These are phyloP conservation scores for Mus musculus DNA, from an alignment of 2,113 vertebrate genomes.

Conservation along the genomic window DNA sequence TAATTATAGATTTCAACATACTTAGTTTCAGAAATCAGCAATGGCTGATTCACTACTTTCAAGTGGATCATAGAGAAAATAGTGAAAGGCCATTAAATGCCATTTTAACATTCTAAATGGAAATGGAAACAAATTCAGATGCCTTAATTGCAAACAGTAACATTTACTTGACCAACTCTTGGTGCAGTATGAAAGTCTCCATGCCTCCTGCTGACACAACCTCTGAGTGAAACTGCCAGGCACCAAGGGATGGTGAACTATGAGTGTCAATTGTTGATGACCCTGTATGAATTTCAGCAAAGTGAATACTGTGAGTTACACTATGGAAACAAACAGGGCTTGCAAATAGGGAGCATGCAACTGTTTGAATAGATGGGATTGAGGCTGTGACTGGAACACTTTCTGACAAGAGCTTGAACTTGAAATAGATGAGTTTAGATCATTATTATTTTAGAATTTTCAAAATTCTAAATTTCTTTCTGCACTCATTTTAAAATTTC, in stretches of 20 bases:
- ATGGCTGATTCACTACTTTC: background rate
- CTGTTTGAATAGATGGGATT: accelerated
- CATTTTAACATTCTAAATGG: background rate
- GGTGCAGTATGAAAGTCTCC: accelerated
- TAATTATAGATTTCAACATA: background rate
- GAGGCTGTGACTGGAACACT: background rate
- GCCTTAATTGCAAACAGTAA: background rate
- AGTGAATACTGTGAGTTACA: too few species aligned
- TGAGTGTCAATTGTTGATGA: accelerated
- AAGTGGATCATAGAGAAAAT: background rate
- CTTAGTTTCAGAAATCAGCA: background rate
- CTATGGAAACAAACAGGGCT: background rate
- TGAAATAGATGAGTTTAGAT: background rate
- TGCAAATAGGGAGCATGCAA: accelerated
- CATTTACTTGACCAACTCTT: too few species aligned
- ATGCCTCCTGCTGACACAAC: accelerated
- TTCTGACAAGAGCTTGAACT: background rate
- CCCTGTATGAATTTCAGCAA: accelerated
- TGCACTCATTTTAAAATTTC: background rate
- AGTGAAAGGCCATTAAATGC: background rate
- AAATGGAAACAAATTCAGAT: background rate
- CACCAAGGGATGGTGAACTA: accelerated
- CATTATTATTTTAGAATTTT: background rate
- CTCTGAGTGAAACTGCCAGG: background rate
- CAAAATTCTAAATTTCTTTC: background rate